A percentile compares a stretch with the other conserved stretches of the same genome.
Evolutionary conservation across 1,140 invertebrate genomes (phyloP).

Genomic region (Drosophila nigromelanica): DNA sequence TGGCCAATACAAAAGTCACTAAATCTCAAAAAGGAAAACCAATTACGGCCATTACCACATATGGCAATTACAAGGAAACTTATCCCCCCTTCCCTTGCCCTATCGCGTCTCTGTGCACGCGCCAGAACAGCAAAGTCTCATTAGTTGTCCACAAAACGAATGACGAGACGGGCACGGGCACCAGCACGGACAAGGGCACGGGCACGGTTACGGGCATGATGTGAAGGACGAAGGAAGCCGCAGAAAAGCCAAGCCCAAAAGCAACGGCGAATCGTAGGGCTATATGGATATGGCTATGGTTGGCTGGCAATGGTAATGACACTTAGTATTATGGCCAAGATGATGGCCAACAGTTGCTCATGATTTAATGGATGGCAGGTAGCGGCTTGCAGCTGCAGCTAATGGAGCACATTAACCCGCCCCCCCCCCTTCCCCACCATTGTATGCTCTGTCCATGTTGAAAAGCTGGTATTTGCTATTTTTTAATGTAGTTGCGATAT

Average conservation of each 20-base stretch:
- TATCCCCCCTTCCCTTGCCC: conserved; percentile 9
- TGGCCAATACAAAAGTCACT: conserved; percentile 76
- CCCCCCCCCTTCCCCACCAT: background rate
- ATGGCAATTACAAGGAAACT: conserved; percentile 78
- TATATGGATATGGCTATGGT: conserved; percentile 58
- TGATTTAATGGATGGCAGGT: conserved; percentile 43
- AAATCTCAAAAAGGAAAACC: conserved; percentile 81
- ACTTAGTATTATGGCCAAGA: conserved; percentile 76
- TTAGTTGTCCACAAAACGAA: conserved; percentile 70
- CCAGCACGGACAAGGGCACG: background rate
- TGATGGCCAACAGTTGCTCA: conserved; percentile 42
- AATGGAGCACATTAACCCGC: conserved; percentile 22
- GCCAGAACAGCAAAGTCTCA: conserved; percentile 77
- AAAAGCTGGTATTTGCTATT: conserved; percentile 19
- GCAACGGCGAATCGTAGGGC: background rate
- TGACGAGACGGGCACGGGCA: conserved; percentile 1
- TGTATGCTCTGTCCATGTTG: too few species aligned
- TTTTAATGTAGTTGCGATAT: conserved; percentile 39
- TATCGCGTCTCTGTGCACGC: conserved; percentile 45
- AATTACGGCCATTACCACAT: conserved; percentile 80
- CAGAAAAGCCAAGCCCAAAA: conserved; percentile 4
- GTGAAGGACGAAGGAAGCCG: conserved; percentile 11
- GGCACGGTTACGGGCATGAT: background rate
- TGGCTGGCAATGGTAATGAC: conserved; percentile 71
- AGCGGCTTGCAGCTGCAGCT: conserved; percentile 27